These are phyloP conservation scores for Colinus virginianus DNA, from an alignment of 2,113 vertebrate genomes.

Conservation along the genomic window DNA sequence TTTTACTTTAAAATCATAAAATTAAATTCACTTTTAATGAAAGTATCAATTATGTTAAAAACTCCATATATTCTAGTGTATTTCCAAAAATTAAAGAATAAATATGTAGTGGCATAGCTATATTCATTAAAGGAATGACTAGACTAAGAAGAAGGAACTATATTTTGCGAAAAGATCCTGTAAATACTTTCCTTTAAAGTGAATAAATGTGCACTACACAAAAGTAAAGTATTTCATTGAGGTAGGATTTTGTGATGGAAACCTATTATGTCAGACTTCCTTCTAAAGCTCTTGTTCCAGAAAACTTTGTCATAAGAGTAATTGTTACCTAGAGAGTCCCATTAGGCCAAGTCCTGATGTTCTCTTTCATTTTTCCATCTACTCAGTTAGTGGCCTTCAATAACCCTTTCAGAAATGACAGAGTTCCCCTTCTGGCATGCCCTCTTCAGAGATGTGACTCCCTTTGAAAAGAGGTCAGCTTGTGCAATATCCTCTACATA, in stretches of 20 bases:
- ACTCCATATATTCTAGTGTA: neutral
- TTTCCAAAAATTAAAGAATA: neutral
- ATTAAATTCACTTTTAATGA: neutral
- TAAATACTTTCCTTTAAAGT: neutral
- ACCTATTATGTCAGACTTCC: fast-evolving
- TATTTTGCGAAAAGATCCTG: neutral
- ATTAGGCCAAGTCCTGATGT: neutral
- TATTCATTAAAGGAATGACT: neutral
- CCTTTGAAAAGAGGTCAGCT: constrained; percentile 27
- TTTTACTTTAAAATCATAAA: neutral
- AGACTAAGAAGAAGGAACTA: neutral
- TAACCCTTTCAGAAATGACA: constrained; percentile 30
- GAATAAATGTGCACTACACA: neutral
- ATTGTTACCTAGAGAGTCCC: neutral
- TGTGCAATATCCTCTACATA: neutral
- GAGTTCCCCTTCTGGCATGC: neutral
- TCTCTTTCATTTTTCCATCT: constrained; percentile 18
- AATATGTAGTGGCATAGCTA: neutral
- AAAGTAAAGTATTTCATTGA: neutral
- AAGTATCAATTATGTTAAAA: neutral
- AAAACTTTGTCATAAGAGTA: neutral
- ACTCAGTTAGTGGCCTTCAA: constrained; percentile 2
- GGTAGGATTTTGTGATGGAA: neutral
- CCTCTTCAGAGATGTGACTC: neutral
- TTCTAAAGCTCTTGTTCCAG: neutral